Evolutionary conservation across 2,113 vertebrate species (phyloP).

Genomic region (Macquaria ambigua): DNA sequence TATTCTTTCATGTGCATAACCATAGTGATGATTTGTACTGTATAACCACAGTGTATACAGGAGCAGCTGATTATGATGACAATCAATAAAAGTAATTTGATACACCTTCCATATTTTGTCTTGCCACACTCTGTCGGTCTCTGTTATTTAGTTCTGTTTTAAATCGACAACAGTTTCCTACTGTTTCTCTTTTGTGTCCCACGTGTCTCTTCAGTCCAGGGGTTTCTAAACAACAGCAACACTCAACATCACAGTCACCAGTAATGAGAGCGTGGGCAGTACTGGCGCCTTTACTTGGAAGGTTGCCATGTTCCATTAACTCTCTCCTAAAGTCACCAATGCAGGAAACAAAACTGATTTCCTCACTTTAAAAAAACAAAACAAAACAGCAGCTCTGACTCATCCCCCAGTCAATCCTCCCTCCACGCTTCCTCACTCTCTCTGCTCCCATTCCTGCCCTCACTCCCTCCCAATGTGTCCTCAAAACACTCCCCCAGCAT

Average conservation of each 20-base stretch:
- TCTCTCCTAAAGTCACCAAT: constrained; percentile 30
- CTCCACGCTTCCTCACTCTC: constrained; percentile 3
- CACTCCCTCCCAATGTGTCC: constrained; percentile 14
- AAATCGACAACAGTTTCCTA: not conserved
- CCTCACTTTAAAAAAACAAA: constrained; percentile 13
- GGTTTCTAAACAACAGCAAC: constrained; percentile 23
- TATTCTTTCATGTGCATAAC: constrained; percentile 23
- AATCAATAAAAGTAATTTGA: not conserved
- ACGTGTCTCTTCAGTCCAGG: constrained; percentile 9
- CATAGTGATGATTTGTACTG: constrained; percentile 4
- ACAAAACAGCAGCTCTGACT: constrained; percentile 31
- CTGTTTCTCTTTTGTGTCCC: constrained; percentile 5
- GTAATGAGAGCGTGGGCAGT: constrained; percentile 43
- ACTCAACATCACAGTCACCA: constrained; percentile 8
- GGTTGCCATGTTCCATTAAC: constrained; percentile 42
- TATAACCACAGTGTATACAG: not conserved
- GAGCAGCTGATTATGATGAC: not conserved
- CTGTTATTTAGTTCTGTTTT: not conserved
- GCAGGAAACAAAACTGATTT: constrained; percentile 34
- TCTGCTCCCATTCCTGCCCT: not conserved
- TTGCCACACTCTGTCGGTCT: not conserved
- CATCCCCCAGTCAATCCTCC: constrained; percentile 14
- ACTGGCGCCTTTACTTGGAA: constrained; percentile 9
- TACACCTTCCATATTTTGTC: constrained; percentile 4
- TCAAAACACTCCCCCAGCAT: constrained; percentile 17